Base-by-base conservation (phyloP, 2,797 vertebrate species). In the Mionectes olivaceus region DNA sequence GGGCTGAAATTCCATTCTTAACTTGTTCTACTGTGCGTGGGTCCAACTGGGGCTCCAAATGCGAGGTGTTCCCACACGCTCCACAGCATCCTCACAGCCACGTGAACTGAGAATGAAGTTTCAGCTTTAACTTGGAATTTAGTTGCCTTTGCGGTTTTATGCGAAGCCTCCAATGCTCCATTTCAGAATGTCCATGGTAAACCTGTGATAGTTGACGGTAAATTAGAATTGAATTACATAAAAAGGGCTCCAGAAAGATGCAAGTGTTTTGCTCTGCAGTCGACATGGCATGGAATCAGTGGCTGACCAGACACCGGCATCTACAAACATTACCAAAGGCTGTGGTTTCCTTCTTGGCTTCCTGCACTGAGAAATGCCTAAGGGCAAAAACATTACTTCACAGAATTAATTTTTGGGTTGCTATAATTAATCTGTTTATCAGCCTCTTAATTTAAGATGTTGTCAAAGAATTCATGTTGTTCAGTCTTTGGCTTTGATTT, bases 1-100 rank as follows among this genome's bases (percentile, higher is more conserved):
- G 16, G 65, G 71, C 65, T 91, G 88, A 88, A 93, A 95, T 93
- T 93, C 90, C 89, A 94, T 57, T 81, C 78, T 80, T 93, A 87
- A 83, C 50, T 78, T 57, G 27, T 37, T 89, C 86, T 83, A 32
- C 82, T 96, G 80, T 60, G 73, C 64, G 46, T 59, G 74, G 43
- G 70, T 91, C 56, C 19, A 44, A 69, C 55, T 2, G 0, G 46
- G 41, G n/a, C 50, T 89, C 79, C 84, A 57, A 91, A 80, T 0
- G 0, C 39, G 67, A 79, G 64, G 39, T 76, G 25, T 47, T 95
- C 67, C 64, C 87, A 71, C 1, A 9, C 13, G 33, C 43, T 65
- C 71, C 47, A 35, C 33, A 64, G 35, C 63, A 89, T 14, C 22
- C 50, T 35, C 2, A 74, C 53, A 81, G 83, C 7, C 7, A 5